phyloP scores from a whole-genome alignment of 2,888 invertebrate genomes.

The Xiphydria camelus region DNA sequence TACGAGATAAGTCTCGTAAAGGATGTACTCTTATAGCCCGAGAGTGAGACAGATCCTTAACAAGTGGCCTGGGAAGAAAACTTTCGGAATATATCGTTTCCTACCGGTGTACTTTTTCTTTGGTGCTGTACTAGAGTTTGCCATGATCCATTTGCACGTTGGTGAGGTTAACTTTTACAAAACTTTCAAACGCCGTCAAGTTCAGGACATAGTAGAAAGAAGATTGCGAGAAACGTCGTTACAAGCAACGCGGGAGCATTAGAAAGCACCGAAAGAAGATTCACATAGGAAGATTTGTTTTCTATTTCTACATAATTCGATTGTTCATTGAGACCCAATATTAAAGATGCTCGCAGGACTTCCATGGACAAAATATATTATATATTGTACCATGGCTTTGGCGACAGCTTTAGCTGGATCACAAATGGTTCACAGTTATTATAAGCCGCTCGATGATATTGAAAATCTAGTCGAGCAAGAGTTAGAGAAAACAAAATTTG shows the following conservation, averaged over 20 bases:
- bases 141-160: conserved; percentile 90
- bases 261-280: not conserved
- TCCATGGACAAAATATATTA: conserved; percentile 63
- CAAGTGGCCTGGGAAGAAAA: conserved; percentile 79
- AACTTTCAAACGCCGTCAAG: conserved; percentile 37
- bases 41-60: conserved; percentile 61
- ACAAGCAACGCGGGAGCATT: not conserved
- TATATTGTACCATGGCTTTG: conserved; percentile 68
- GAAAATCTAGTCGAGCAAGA: conserved; percentile 69
- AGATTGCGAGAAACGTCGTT: conserved; percentile 22
- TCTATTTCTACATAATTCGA: no score
- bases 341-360: conserved; percentile 30
- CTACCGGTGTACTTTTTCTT: conserved; percentile 81
- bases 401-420: conserved; percentile 78
- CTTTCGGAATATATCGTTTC: conserved; percentile 82
- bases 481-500: conserved; percentile 41
- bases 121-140: conserved; percentile 85
- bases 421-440: conserved; percentile 74
- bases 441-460: conserved; percentile 70
- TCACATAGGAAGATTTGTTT: no score
- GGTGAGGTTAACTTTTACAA: conserved; percentile 89
- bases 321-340: no score
- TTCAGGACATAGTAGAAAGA: conserved; percentile 34
- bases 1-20: no score
- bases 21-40: conserved; percentile 27